phyloP scores from a whole-genome alignment of 2,888 invertebrate species.

The Megastigmus dorsalis region DNA sequence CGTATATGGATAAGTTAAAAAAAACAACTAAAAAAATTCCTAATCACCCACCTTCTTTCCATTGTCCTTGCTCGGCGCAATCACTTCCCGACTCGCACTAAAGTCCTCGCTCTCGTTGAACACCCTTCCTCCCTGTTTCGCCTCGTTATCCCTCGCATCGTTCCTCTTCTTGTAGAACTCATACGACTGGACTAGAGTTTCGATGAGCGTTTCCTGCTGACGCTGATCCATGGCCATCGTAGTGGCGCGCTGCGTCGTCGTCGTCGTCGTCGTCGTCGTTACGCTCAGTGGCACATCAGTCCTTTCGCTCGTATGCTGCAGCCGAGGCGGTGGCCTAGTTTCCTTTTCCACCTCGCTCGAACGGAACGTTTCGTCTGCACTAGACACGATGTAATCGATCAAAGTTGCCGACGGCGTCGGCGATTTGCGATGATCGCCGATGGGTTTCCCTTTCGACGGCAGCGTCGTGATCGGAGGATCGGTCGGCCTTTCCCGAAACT shows the following conservation, averaged over 20 bases:
- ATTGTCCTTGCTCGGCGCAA: constrained; percentile 50
- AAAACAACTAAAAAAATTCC: neutral
- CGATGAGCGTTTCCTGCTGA: constrained; percentile 41
- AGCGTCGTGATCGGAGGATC: constrained; percentile 15
- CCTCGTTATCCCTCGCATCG: neutral
- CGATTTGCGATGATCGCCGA: neutral
- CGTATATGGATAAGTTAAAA: too few relatives aligned
- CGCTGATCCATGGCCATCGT: constrained; percentile 27
- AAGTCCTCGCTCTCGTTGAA: constrained; percentile 40
- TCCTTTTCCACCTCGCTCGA: constrained; percentile 38
- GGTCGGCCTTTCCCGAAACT: neutral
- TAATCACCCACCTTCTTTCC: constrained; percentile 62
- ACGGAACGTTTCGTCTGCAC: constrained; percentile 25
- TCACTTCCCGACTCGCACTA: constrained; percentile 46
- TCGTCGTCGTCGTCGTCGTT: constrained; percentile 7
- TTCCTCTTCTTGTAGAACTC: constrained; percentile 43
- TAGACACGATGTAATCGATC: constrained; percentile 59
- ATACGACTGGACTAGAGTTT: constrained; percentile 51
- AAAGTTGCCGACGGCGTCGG: constrained; percentile 47
- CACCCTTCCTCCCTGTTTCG: neutral
- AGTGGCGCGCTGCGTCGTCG: neutral
- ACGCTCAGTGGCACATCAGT: neutral
- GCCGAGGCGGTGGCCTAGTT: constrained; percentile 23
- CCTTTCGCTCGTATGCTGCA: constrained; percentile 20
- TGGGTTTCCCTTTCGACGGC: constrained; percentile 31